phyloP scores from a whole-genome alignment of 1,140 invertebrate genomes.

The Sesamia nonagrioides region DNA sequence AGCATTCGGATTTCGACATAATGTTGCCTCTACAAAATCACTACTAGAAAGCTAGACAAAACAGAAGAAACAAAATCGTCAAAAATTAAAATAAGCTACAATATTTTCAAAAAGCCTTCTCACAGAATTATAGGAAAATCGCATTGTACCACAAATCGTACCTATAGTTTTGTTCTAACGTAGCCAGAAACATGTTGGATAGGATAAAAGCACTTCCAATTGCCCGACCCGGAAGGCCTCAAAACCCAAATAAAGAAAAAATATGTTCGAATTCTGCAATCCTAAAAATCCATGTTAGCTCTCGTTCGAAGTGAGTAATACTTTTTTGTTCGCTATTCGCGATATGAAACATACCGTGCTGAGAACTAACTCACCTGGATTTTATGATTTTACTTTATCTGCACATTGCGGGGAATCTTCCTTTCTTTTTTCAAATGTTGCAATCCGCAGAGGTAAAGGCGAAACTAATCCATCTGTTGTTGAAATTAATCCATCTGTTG shows the following conservation, averaged over 20 bases:
- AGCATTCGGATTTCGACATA: too few species aligned
- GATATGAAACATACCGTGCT: background rate
- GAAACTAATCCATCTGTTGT: too few species aligned
- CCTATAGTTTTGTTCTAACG: background rate
- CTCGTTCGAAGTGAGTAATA: background rate
- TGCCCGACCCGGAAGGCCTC: background rate
- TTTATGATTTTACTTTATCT: too few species aligned
- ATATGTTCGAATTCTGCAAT: background rate
- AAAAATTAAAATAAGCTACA: background rate
- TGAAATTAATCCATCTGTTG: too few species aligned
- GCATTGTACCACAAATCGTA: background rate
- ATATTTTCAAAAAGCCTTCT: background rate
- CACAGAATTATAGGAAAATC: background rate
- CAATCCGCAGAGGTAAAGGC: too few species aligned
- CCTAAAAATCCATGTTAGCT: constrained; percentile 8
- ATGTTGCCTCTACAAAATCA: background rate
- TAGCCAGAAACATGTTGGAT: background rate
- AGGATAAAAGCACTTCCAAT: constrained; percentile 21
- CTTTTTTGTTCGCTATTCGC: background rate
- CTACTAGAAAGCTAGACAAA: background rate
- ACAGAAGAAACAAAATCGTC: background rate
- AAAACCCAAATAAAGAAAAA: constrained; percentile 2
- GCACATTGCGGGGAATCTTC: too few species aligned
- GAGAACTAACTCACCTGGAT: background rate
- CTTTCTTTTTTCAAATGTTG: too few species aligned